These are phyloP conservation scores for Bombycilla garrulus DNA, from an alignment of 2,113 vertebrate genomes.

Conservation along the genomic window DNA sequence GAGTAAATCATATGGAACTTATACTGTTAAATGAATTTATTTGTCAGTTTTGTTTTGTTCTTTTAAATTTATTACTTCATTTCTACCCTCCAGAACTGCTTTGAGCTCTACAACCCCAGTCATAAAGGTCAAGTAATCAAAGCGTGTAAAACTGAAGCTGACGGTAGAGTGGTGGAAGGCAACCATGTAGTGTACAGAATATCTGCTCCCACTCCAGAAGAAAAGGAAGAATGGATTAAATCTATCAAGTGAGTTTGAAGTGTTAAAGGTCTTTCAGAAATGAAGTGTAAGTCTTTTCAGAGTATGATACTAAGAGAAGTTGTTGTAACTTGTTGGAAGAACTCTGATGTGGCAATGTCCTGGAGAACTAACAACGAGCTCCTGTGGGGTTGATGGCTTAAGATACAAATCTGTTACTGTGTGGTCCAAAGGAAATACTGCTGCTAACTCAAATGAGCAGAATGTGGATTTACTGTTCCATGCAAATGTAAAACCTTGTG, in stretches of 20 bases:
- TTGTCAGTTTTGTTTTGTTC: background rate
- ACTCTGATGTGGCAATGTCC: background rate
- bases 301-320: background rate
- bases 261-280: background rate
- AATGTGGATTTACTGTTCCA: background rate
- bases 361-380: background rate
- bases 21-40: background rate
- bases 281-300: background rate
- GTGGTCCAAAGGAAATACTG: background rate
- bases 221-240: conserved; percentile 99
- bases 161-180: conserved; percentile 94
- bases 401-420: background rate
- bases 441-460: background rate
- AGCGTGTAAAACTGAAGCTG: conserved; percentile 96
- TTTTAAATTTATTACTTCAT: background rate
- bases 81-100: conserved; percentile 84
- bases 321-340: conserved; percentile 33
- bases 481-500: background rate
- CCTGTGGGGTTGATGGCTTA: background rate
- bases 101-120: conserved; percentile 94
- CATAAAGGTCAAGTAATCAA: conserved; percentile 98
- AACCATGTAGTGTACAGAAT: conserved; percentile 98
- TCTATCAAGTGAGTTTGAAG: conserved; percentile 90
- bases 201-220: conserved; percentile 94
- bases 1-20: background rate